These are phyloP conservation scores for Crotalus horridus DNA, from an alignment of 2,113 vertebrate genomes.

Conservation along the genomic window DNA sequence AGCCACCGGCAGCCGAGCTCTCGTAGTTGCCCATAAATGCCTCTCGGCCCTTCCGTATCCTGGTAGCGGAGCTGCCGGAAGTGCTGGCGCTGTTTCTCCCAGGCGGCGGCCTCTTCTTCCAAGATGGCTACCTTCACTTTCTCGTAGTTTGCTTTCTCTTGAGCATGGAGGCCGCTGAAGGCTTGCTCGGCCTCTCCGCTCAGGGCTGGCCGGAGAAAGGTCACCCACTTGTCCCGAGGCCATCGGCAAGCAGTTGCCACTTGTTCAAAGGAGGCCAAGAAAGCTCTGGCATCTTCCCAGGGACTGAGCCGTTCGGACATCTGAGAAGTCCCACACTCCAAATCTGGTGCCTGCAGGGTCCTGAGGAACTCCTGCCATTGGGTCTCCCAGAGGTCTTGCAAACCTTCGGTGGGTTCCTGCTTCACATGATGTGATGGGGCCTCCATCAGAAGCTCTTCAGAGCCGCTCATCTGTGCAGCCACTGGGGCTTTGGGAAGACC, in stretches of 20 bases:
- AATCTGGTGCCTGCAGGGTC: background rate
- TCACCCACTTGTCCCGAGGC: constrained; percentile 6
- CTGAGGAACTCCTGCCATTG: constrained; percentile 13
- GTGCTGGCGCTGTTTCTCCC: background rate
- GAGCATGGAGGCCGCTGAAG: background rate
- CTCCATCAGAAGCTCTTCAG: background rate
- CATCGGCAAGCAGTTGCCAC: background rate
- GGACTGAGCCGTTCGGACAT: background rate
- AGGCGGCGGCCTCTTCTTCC: background rate
- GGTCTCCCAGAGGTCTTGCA: background rate
- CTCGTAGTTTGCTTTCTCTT: background rate
- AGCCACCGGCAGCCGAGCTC: background rate
- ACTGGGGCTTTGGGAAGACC: background rate
- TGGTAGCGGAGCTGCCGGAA: constrained; percentile 3
- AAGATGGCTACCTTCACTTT: constrained; percentile 2
- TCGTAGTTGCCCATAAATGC: background rate
- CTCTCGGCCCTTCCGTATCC: background rate
- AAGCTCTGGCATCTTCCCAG: background rate
- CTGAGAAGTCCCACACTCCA: background rate
- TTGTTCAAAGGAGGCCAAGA: constrained; percentile 5
- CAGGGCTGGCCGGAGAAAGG: constrained; percentile 1
- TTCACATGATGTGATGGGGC: background rate
- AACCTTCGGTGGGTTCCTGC: background rate
- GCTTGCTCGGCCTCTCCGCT: background rate
- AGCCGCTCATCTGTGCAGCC: background rate